Evolutionary conservation across 2,888 invertebrate species (phyloP).

Genomic region (Eupithecia pulchellata): DNA sequence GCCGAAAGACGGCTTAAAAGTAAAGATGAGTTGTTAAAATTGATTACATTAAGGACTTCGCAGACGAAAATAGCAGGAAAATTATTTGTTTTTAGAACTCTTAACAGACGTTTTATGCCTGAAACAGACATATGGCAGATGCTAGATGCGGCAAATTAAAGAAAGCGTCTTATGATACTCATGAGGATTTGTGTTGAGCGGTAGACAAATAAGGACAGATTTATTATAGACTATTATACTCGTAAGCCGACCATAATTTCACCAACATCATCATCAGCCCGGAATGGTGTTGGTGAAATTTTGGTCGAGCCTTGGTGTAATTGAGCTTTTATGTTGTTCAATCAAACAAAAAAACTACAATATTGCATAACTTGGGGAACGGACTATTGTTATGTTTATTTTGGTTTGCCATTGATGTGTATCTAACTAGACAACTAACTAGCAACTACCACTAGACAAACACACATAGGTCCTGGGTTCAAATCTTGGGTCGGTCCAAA

Average conservation of each 20-base stretch:
- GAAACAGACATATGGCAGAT: background rate
- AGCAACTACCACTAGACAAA: too few species aligned
- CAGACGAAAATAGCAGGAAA: slow-evolving; percentile 7
- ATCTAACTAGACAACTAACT: too few species aligned
- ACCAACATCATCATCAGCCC: too few species aligned
- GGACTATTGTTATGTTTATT: too few species aligned
- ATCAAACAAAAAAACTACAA: too few species aligned
- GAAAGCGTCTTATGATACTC: background rate
- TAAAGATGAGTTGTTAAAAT: background rate
- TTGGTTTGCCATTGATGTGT: too few species aligned
- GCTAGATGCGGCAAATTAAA: background rate
- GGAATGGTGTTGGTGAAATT: background rate
- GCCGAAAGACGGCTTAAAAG: background rate
- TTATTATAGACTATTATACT: too few species aligned
- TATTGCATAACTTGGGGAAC: too few species aligned
- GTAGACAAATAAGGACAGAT: background rate
- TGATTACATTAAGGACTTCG: background rate
- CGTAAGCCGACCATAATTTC: too few species aligned
- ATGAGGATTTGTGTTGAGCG: background rate
- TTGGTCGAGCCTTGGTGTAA: background rate
- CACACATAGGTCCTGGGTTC: too few species aligned
- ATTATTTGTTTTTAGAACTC: background rate
- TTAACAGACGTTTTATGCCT: too few species aligned
- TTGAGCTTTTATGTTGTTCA: background rate
- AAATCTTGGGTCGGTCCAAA: too few species aligned